A percentile compares a stretch with the other conserved stretches of the same genome.
Evolutionary conservation across 2,797 vertebrate genomes (phyloP).

Genomic region (Cyclura pinguis): DNA sequence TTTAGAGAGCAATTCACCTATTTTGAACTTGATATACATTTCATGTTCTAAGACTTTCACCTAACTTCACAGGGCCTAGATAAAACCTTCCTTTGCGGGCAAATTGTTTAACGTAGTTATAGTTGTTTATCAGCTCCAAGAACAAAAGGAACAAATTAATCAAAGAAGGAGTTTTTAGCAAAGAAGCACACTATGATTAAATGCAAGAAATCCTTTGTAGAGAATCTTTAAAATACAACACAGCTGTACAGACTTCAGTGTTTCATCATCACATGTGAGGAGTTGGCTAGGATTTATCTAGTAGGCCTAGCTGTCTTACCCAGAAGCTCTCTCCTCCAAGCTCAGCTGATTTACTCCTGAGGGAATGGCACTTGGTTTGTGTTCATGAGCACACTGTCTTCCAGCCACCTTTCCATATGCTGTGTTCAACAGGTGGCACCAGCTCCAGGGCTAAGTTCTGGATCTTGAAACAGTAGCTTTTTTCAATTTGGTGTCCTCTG

Average conservation of each 20-base stretch:
- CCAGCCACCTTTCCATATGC: background rate
- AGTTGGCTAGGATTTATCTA: no score
- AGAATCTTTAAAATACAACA: constrained; percentile 63
- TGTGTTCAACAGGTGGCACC: background rate
- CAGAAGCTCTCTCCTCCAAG: background rate
- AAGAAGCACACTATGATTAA: constrained; percentile 69
- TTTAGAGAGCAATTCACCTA: constrained; percentile 66
- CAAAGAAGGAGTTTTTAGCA: constrained; percentile 60
- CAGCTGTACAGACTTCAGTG: background rate
- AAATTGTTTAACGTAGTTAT: constrained; percentile 72
- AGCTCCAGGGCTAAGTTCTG: background rate
- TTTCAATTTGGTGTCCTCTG: background rate
- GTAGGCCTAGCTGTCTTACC: background rate
- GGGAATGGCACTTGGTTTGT: background rate
- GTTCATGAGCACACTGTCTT: background rate
- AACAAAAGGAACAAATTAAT: constrained; percentile 73
- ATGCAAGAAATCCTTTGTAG: constrained; percentile 57
- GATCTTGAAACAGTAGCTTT: background rate
- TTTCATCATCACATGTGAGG: background rate
- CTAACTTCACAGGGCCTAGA: constrained; percentile 72
- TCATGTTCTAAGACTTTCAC: constrained; percentile 72
- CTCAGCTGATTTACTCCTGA: background rate
- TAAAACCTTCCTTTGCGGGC: constrained; percentile 69
- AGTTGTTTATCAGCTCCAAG: constrained; percentile 65
- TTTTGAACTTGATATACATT: constrained; percentile 73